Percentiles rank a stretch among this genome's conserved stretches.
Conservation (phyloP, 2,113 vertebrate genomes). For the Burhinus oedicnemus region DNA sequence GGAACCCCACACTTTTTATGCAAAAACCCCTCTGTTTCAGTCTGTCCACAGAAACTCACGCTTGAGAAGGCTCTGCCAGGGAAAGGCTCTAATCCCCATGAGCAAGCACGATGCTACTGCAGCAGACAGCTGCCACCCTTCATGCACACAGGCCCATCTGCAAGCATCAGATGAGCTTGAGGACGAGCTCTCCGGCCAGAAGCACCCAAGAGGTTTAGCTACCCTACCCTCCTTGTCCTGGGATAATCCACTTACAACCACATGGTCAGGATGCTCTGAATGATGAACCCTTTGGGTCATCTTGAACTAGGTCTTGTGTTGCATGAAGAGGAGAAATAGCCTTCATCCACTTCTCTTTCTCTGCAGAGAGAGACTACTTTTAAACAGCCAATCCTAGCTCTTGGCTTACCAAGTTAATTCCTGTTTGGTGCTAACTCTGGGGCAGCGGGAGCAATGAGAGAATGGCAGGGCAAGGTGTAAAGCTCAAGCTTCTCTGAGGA, state of each 20-base stretch:
- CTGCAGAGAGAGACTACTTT: neutral
- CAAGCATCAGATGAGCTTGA: neutral
- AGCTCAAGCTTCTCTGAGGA: neutral
- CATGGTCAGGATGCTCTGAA: rapidly evolving
- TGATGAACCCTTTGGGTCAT: neutral
- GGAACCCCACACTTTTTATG: neutral
- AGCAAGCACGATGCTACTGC: rapidly evolving
- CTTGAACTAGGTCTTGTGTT: neutral
- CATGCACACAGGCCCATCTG: neutral
- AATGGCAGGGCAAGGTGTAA: neutral
- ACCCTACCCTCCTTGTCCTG: neutral
- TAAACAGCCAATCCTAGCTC: neutral
- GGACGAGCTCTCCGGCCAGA: neutral
- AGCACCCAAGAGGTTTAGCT: neutral
- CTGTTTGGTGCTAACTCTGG: neutral
- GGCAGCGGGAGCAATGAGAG: neutral
- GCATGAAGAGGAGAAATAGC: neutral
- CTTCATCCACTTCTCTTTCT: neutral
- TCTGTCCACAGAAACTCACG: neutral
- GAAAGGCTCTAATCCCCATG: neutral
- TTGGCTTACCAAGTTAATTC: neutral
- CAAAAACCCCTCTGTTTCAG: neutral
- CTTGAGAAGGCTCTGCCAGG: neutral
- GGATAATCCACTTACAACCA: neutral
- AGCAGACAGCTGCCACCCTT: neutral